Evolutionary conservation across 2,797 vertebrate genomes (phyloP), one percentile per base, ranked within the genome.

Genomic region (Labroides dimidiatus): DNA sequence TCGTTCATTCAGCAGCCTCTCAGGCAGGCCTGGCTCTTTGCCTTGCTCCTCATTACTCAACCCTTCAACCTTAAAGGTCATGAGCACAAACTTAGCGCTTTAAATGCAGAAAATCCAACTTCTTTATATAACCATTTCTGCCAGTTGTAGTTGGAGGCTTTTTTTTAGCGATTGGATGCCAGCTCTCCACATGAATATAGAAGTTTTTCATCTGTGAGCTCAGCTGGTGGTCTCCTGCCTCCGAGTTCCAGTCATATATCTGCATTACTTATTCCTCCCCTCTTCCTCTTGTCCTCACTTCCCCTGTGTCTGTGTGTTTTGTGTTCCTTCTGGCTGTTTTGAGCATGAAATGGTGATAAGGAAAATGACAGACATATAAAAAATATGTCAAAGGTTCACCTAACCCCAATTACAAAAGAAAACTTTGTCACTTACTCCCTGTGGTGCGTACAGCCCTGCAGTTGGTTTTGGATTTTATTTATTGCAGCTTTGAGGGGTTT

Each of bases 61-160:
- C 77, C 74, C 75, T 75, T 84, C 83, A 89, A 72, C 85, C 84
- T 89, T 82, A 90, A 91, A 93, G 91, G 92, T 91, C 90, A 89
- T 48, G 58, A 76, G 54, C 73, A 63, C 51, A 66, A 80, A 69
- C 66, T 67, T 56, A 39, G 52, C 64, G 24, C 77, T 83, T 87
- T 30, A 56, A 80, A 80, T 33, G 50, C 27, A 49, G 6, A n/a
- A 70, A 83, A 87, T 82, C 58, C 71, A 57, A 81, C 66, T 84
- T 81, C 48, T 81, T 64, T 71, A 64, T 65, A 47, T 49, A 69
- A 67, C 59, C 37, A 45, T 64, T 62, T 45, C 62, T 48, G 54
- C 11, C 19, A 69, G 49, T 53, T 55, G 10, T 69, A 30, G 50
- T 21, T 24, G 13, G 48, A 24, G 54, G 75, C 15, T 60, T 0